Evolutionary conservation across 2,113 vertebrate genomes (phyloP).

Genomic region (Piprites chloris): DNA sequence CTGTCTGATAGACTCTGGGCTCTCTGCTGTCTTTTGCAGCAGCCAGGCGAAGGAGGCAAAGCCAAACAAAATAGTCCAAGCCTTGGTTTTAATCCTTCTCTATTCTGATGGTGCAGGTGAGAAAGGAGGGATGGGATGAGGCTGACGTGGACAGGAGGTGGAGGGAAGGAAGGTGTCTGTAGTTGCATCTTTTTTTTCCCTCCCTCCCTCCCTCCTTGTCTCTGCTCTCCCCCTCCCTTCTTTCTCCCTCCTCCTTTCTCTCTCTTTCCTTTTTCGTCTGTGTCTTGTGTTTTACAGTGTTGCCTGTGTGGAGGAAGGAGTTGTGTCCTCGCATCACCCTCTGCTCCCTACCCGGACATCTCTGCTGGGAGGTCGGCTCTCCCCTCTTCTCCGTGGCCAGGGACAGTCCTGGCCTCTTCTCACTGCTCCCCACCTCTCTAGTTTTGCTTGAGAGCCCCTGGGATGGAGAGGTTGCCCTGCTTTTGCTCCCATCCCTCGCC

Average conservation of each 20-base stretch:
- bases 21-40: neutral
- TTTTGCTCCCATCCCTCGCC: neutral
- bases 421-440: conserved; percentile 36
- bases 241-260: neutral
- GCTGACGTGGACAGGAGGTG: neutral
- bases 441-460: conserved; percentile 11
- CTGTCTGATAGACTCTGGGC: neutral
- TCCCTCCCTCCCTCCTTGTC: neutral
- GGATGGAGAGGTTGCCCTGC: neutral
- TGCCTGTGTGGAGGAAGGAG: conserved; percentile 71
- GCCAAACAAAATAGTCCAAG: neutral
- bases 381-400: conserved; percentile 20
- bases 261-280: conserved; percentile 51
- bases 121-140: neutral
- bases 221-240: neutral
- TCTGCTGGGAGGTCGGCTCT: conserved; percentile 66
- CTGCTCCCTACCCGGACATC: conserved; percentile 58
- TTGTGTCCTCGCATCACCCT: conserved; percentile 49
- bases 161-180: neutral
- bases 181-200: conserved; percentile 46
- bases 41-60: neutral
- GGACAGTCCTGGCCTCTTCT: neutral
- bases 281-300: conserved; percentile 75
- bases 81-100: neutral
- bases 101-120: neutral